Percentiles rank a stretch among this genome's conserved stretches.
These are phyloP conservation scores for Mesochorus sp. DNA, from an alignment of 2,888 invertebrate genomes.

Conservation along the genomic window DNA sequence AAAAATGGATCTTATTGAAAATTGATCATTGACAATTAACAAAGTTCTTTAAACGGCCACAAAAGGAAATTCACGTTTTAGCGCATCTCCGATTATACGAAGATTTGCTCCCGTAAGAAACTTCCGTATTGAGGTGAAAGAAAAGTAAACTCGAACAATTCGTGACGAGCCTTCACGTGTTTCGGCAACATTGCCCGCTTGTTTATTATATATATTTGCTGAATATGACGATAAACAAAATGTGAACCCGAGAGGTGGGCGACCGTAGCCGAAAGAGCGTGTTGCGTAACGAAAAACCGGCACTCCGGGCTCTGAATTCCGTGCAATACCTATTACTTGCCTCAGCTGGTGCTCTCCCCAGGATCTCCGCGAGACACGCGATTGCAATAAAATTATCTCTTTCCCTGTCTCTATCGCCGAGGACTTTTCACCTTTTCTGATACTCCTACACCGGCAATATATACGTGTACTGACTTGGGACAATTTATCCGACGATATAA, in stretches of 20 bases:
- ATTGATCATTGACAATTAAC: too few species aligned
- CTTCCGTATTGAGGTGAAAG: background rate
- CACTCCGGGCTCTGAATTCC: conserved; percentile 41
- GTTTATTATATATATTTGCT: conserved; percentile 39
- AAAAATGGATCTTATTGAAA: too few species aligned
- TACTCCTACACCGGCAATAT: conserved; percentile 1
- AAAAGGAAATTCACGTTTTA: too few species aligned
- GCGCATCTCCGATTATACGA: too few species aligned
- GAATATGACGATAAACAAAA: conserved; percentile 48
- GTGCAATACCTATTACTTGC: conserved; percentile 33
- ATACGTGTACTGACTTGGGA: background rate
- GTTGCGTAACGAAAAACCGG: conserved; percentile 57
- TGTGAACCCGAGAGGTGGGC: conserved; percentile 22
- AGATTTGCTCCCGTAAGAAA: background rate
- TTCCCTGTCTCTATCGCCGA: background rate
- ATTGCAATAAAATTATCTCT: conserved; percentile 54
- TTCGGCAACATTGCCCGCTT: conserved; percentile 31
- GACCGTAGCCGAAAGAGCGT: conserved; percentile 32
- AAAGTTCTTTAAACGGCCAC: too few species aligned
- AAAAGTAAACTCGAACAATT: background rate
- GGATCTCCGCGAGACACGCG: conserved; percentile 30
- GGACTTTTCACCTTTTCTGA: conserved; percentile 47
- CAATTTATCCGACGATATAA: too few species aligned
- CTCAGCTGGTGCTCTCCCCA: conserved; percentile 29
- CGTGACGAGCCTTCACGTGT: background rate